phyloP scores from a whole-genome alignment of 1,140 invertebrate genomes.

The Schlechtendalia chinensis region DNA sequence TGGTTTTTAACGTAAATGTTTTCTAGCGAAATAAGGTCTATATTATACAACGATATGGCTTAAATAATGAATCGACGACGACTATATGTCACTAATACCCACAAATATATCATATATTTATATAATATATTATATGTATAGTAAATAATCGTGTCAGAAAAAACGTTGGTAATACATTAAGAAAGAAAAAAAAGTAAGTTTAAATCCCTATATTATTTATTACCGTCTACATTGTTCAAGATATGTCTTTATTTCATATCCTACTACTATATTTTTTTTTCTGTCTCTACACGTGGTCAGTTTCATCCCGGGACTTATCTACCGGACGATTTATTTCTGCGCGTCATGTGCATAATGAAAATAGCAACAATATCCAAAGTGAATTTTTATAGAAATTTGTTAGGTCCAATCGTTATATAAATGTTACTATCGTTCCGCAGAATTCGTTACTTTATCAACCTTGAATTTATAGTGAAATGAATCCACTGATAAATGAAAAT shows the following conservation, averaged over 20 bases:
- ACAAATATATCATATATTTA: too few species aligned
- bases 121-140: neutral
- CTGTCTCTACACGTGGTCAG: constrained; percentile 21
- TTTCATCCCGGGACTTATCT: constrained; percentile 16
- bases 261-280: neutral
- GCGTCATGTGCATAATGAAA: constrained; percentile 32
- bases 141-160: neutral
- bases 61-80: too few species aligned
- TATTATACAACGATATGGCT: too few species aligned
- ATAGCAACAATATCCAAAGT: neutral
- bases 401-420: constrained; percentile 13
- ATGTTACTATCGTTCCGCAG: neutral
- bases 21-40: too few species aligned
- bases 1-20: too few species aligned
- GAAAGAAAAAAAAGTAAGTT: constrained; percentile 6
- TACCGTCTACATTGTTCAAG: constrained; percentile 28
- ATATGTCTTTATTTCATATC: constrained; percentile 27
- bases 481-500: constrained; percentile 8
- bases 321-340: constrained; percentile 3
- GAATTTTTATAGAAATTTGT: constrained; percentile 34
- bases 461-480: neutral
- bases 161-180: neutral
- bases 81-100: too few species aligned
- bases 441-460: constrained; percentile 19
- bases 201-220: constrained; percentile 38